Evolutionary conservation across 2,797 vertebrate genomes (phyloP), one percentile per base, ranked within the genome.

Genomic region (Merluccius polli): DNA sequence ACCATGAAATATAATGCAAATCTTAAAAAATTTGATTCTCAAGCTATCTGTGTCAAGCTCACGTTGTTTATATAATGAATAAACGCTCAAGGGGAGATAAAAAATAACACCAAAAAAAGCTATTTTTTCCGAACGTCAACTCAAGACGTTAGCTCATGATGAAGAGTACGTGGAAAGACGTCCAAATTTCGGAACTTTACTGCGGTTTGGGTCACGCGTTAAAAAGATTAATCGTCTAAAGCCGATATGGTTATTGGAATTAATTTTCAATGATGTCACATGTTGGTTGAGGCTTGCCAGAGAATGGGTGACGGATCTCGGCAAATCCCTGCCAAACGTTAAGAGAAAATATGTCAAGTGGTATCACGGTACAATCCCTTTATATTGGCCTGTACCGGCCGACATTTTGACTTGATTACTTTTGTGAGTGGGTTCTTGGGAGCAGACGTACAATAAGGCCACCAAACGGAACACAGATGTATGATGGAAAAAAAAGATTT

Each of bases 181-280:
- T 89, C 82, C 85, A 88, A 73, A 78, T 70, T 81, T 89, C 75
- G 83, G 52, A n/a, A 83, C 82, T 87, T 85, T 87, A 84, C 86
- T 80, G 79, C 79, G 74, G 78, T 78, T 85, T 79, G 86, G 84
- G 67, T 85, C 82, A 78, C 78, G 83, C 79, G 71, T 78, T 32
- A 65, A 59, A 36, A 52, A 73, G 32, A 79, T 79, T 84, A 85
- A 86, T 80, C 83, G 80, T 80, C 78, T 71, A 24, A 44, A 70
- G 82, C 75, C 30, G 84, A 86, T 86, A 75, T 36, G 84, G 79
- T 80, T 80, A 48, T 78, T 82, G 84, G 74, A 73, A 83, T 88
- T 85, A 31, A 86, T 86, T 88, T 65, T 86, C 81, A 82, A 84
- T 90, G 87, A 91, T 82, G 83, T 92, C 86, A 91, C 87, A 59